phyloP scores from a whole-genome alignment of 2,888 invertebrate genomes.

The Tinea trinotella region DNA sequence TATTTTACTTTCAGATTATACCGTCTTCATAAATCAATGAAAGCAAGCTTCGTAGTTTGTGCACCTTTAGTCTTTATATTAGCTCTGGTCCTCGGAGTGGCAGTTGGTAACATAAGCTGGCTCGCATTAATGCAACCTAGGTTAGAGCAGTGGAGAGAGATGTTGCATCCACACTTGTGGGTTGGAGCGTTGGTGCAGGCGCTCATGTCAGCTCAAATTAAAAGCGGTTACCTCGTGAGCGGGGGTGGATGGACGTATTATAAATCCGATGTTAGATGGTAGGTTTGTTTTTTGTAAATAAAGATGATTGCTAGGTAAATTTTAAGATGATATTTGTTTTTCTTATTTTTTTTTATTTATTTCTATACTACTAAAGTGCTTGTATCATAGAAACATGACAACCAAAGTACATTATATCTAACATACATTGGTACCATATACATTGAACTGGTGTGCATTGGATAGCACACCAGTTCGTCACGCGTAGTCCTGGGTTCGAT shows the following conservation, averaged over 20 bases:
- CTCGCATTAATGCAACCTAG: constrained; percentile 16
- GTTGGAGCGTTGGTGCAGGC: constrained; percentile 76
- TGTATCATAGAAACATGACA: too few relatives aligned
- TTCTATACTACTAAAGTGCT: too few relatives aligned
- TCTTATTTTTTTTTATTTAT: too few relatives aligned
- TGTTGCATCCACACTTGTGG: constrained; percentile 65
- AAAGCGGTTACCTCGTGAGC: constrained; percentile 76
- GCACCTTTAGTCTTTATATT: constrained; percentile 45
- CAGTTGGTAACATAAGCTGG: constrained; percentile 22
- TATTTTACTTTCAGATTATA: constrained; percentile 63
- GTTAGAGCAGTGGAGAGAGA: constrained; percentile 45
- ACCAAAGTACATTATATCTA: too few relatives aligned
- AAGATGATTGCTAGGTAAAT: too few relatives aligned
- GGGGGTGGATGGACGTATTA: constrained; percentile 75
- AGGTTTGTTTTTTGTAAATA: too few relatives aligned
- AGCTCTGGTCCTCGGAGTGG: constrained; percentile 40
- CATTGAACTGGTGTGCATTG: too few relatives aligned
- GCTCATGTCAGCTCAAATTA: constrained; percentile 75
- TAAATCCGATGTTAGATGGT: constrained; percentile 78
- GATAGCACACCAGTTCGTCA: too few relatives aligned
- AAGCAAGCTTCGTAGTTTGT: constrained; percentile 50
- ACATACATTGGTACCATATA: too few relatives aligned
- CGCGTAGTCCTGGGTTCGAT: too few relatives aligned
- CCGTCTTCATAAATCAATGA: constrained; percentile 63
- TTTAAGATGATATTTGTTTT: too few relatives aligned